These are phyloP conservation scores for Oscheius sp. DNA, from an alignment of 2,888 invertebrate genomes.

Conservation along the genomic window DNA sequence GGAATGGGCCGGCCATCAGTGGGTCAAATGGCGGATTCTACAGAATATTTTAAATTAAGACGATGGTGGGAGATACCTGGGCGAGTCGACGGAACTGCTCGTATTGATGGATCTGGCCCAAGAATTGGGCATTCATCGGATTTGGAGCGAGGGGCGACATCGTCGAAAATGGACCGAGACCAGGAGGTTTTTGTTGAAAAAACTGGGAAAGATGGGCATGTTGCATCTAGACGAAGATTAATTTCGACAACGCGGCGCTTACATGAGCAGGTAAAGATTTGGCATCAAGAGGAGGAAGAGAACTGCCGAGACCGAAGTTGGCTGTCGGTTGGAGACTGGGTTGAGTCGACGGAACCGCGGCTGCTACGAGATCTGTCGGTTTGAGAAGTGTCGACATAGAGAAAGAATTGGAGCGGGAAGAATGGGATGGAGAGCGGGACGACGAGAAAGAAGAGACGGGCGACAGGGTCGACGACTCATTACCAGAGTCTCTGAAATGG, in stretches of 20 bases:
- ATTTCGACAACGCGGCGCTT: not conserved
- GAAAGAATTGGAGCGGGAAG: slow-evolving; percentile 40
- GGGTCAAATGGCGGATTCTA: slow-evolving; percentile 12
- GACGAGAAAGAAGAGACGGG: slow-evolving; percentile 19
- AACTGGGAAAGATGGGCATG: not conserved
- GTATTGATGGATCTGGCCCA: slow-evolving; percentile 21
- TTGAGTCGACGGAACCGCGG: slow-evolving; percentile 2
- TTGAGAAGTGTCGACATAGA: slow-evolving; percentile 37
- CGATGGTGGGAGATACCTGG: not conserved
- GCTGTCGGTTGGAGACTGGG: not conserved
- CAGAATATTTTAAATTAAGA: not conserved
- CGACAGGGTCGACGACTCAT: slow-evolving; percentile 36
- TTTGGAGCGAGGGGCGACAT: not conserved
- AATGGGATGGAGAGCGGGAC: slow-evolving; percentile 36
- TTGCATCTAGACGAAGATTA: not conserved
- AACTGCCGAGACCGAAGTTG: slow-evolving; percentile 14
- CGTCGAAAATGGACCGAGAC: not conserved
- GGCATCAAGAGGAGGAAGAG: slow-evolving; percentile 16
- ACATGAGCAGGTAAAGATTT: not conserved
- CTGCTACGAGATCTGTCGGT: not conserved
- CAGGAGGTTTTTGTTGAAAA: not conserved
- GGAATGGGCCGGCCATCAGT: slow-evolving; percentile 24
- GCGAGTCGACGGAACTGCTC: slow-evolving; percentile 15
- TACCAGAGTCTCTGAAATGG: slow-evolving; percentile 36
- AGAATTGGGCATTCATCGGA: slow-evolving; percentile 4